phyloP scores from a whole-genome alignment of 2,888 invertebrate species.

The Chironomus riparius region DNA sequence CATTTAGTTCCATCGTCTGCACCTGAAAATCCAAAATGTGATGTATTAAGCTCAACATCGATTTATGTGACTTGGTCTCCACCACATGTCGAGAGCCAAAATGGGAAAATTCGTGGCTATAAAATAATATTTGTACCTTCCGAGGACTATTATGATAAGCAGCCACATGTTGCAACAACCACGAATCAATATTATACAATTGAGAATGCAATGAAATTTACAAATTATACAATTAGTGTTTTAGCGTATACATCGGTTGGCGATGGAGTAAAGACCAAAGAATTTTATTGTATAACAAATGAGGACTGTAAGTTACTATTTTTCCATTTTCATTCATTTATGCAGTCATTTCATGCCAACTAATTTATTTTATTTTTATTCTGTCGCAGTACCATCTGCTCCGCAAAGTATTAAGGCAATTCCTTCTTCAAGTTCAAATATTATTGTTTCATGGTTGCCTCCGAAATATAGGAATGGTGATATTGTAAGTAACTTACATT shows the following conservation, averaged over 20 bases:
- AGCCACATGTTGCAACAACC: conserved; percentile 64
- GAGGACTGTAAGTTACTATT: conserved; percentile 62
- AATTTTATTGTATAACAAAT: conserved; percentile 78
- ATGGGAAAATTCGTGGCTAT: conserved; percentile 77
- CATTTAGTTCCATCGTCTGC: conserved; percentile 71
- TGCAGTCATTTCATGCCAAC: background rate
- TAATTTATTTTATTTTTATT: background rate
- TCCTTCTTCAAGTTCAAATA: conserved; percentile 74
- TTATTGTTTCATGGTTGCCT: conserved; percentile 82
- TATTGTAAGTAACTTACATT: conserved; percentile 45
- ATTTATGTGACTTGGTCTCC: conserved; percentile 80
- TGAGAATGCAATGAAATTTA: conserved; percentile 70
- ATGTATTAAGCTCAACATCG: conserved; percentile 72
- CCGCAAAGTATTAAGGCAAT: conserved; percentile 87
- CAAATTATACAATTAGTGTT: conserved; percentile 87
- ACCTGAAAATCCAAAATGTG: conserved; percentile 72
- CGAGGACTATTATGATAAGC: conserved; percentile 69
- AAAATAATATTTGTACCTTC: conserved; percentile 72
- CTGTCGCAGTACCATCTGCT: conserved; percentile 67
- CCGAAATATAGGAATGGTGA: conserved; percentile 77
- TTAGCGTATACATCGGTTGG: conserved; percentile 82
- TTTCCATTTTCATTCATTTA: background rate
- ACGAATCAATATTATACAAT: conserved; percentile 47
- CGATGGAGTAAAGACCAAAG: conserved; percentile 76
- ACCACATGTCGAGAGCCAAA: conserved; percentile 69